Conservation (phyloP, 2,797 vertebrate species). For the Amblyraja radiata region DNA sequence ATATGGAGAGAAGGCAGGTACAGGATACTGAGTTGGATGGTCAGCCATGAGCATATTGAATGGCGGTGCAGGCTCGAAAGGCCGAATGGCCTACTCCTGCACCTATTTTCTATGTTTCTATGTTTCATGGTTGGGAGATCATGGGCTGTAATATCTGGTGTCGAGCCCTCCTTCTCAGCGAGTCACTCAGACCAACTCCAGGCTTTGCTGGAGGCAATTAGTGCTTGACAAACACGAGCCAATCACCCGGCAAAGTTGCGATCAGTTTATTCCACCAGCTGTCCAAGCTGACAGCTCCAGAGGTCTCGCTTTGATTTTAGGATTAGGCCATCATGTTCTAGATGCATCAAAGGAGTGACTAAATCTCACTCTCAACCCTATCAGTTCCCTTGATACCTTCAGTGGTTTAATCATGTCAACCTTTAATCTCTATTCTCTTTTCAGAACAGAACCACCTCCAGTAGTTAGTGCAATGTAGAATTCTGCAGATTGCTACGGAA, state of each 20-base stretch:
- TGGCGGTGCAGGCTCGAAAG: no score
- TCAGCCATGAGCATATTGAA: no score
- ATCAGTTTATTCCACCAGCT: neutral
- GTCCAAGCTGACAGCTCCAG: no score
- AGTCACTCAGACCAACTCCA: neutral
- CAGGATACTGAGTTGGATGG: no score
- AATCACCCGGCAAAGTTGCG: neutral
- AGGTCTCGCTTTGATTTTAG: neutral
- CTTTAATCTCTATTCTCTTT: neutral
- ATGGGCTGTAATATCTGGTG: neutral
- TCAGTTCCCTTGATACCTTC: neutral
- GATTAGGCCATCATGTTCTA: neutral
- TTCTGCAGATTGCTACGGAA: neutral
- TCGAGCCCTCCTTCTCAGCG: no score
- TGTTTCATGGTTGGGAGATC: no score
- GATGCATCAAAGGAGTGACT: no score
- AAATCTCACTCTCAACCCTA: neutral
- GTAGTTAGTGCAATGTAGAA: neutral
- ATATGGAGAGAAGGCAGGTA: no score
- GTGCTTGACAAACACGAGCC: neutral
- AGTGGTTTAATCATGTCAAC: neutral
- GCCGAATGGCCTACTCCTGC: no score
- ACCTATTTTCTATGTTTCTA: no score
- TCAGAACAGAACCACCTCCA: neutral
- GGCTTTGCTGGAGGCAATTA: no score